Conservation (phyloP, 1,140 invertebrate species). For the Scaptodrosophila lebanonensis region DNA sequence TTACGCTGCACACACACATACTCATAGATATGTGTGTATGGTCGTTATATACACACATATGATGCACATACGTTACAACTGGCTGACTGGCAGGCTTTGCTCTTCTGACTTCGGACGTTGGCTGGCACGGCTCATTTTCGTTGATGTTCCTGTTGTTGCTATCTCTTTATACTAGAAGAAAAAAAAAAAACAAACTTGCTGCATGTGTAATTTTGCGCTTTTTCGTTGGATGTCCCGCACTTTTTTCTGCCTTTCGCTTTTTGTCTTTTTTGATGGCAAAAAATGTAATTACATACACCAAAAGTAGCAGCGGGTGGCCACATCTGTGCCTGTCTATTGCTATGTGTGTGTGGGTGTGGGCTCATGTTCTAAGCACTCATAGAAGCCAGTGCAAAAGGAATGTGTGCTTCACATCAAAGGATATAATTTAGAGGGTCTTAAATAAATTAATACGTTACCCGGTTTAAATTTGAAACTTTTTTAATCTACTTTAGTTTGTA, state of each 20-base stretch:
- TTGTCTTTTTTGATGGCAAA: conserved; percentile 41
- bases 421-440: conserved; percentile 72
- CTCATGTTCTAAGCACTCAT: too few relatives aligned
- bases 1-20: conserved; percentile 38
- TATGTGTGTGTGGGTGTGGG: too few relatives aligned
- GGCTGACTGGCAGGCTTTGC: conserved; percentile 51
- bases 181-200: conserved; percentile 57
- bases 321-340: conserved; percentile 6
- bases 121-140: conserved; percentile 21
- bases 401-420: conserved; percentile 70
- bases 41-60: too few relatives aligned
- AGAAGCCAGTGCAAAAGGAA: conserved; percentile 28
- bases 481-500: conserved; percentile 62
- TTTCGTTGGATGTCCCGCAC: conserved; percentile 36
- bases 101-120: conserved; percentile 52
- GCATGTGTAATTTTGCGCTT: conserved; percentile 66
- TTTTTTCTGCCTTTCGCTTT: conserved; percentile 22
- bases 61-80: conserved; percentile 33
- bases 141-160: neutral
- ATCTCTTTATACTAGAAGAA: conserved; percentile 17
- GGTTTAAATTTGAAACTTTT: conserved; percentile 70
- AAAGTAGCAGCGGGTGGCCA: conserved; percentile 43
- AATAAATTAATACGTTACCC: conserved; percentile 66
- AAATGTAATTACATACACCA: conserved; percentile 74
- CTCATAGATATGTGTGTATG: conserved; percentile 18